phyloP scores from a whole-genome alignment of 2,113 vertebrate species.

The Hippocampus comes region DNA sequence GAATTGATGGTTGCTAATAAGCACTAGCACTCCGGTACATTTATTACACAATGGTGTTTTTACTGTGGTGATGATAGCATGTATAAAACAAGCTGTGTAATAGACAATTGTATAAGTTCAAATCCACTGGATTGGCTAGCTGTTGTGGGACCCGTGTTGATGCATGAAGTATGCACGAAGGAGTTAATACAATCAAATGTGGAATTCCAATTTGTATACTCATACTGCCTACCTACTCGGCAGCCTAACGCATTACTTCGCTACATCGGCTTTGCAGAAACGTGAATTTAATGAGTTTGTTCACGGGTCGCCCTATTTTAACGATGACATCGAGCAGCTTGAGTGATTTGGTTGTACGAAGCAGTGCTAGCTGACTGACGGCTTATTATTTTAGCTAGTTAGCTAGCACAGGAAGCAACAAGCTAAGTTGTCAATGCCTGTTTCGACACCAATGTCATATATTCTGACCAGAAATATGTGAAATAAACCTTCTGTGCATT shows the following conservation, averaged over 20 bases:
- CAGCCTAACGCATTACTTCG: not conserved
- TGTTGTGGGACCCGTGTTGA: not conserved
- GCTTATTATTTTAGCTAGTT: slow-evolving; percentile 15
- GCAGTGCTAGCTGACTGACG: slow-evolving; percentile 11
- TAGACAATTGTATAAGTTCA: not conserved
- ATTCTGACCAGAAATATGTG: fast-evolving
- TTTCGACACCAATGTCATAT: slow-evolving; percentile 3
- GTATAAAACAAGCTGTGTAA: not conserved
- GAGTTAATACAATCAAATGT: not conserved
- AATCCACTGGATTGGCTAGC: not conserved
- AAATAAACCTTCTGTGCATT: not conserved
- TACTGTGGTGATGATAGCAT: not conserved
- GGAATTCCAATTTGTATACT: not conserved
- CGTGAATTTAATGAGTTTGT: not conserved
- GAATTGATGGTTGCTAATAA: not conserved
- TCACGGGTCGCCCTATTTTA: not conserved
- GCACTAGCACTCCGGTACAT: not conserved
- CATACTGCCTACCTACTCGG: not conserved
- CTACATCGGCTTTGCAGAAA: not conserved
- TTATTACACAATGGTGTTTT: not conserved
- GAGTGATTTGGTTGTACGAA: slow-evolving; percentile 10
- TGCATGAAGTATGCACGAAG: too few species aligned
- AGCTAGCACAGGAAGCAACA: slow-evolving; percentile 27
- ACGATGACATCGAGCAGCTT: not conserved
- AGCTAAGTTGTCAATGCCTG: slow-evolving; percentile 50